phyloP scores from a whole-genome alignment of 2,888 invertebrate genomes.

The Diplazon laetatorius region DNA sequence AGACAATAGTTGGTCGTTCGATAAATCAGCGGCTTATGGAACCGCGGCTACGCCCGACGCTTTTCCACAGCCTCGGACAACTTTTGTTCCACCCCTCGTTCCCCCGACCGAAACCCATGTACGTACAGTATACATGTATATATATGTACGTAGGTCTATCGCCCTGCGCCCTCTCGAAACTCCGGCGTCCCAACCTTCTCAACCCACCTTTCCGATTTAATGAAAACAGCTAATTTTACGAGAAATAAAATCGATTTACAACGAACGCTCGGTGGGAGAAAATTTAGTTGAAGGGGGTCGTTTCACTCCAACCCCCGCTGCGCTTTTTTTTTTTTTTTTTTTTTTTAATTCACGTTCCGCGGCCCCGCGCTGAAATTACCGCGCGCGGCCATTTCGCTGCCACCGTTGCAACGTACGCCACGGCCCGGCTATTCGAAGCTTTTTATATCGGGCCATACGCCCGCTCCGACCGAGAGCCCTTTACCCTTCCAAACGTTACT shows the following conservation, averaged over 20 bases:
- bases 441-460: constrained; percentile 57
- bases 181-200: neutral
- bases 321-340: no score
- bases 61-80: constrained; percentile 55
- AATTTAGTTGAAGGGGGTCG: constrained; percentile 45
- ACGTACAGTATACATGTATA: neutral
- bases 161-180: constrained; percentile 18
- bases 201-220: constrained; percentile 61
- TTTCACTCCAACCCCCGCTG: constrained; percentile 28
- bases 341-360: constrained; percentile 27
- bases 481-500: constrained; percentile 46
- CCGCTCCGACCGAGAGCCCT: neutral
- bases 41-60: constrained; percentile 53
- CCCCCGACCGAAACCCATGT: no score
- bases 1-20: constrained; percentile 67
- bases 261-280: constrained; percentile 13
- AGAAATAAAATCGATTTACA: constrained; percentile 67
- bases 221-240: constrained; percentile 70
- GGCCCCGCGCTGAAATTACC: constrained; percentile 39
- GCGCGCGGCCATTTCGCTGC: constrained; percentile 17
- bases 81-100: constrained; percentile 61
- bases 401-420: constrained; percentile 25
- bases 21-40: constrained; percentile 69
- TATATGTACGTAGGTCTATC: constrained; percentile 37
- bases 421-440: constrained; percentile 48